phyloP scores from a whole-genome alignment of 92 coral and sea anemone genomes.

The Plumapathes pennacea region DNA sequence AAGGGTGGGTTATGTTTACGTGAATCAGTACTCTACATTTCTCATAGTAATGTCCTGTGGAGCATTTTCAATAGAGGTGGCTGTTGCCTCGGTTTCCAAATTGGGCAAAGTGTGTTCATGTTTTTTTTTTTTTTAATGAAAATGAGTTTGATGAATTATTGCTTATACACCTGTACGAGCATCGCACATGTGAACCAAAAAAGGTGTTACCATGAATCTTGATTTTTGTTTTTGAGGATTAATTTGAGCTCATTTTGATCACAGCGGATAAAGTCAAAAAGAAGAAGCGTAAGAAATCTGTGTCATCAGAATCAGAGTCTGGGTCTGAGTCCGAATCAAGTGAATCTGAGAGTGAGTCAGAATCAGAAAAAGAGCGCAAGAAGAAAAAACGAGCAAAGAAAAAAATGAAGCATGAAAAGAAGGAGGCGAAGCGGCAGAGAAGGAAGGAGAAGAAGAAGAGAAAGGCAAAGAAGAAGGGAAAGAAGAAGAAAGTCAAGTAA shows the following conservation, averaged over 20 bases:
- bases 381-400: conserved; percentile 36
- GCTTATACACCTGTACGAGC: no score
- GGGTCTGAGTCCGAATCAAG: conserved; percentile 25
- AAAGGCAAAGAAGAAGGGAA: conserved; percentile 29
- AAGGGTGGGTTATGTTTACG: conserved; percentile 24
- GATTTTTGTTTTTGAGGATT: background rate
- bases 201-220: no score
- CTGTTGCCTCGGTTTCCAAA: no score
- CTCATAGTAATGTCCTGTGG: background rate
- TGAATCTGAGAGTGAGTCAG: conserved; percentile 64
- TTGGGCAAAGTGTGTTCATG: no score
- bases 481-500: conserved; percentile 9
- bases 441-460: conserved; percentile 47
- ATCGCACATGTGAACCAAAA: no score
- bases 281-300: conserved; percentile 16
- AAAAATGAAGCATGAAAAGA: conserved; percentile 64
- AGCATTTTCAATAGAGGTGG: no score
- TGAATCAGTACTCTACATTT: background rate
- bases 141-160: no score
- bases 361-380: conserved; percentile 53
- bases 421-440: conserved; percentile 33
- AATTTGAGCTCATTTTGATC: background rate
- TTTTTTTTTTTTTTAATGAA: no score
- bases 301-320: conserved; percentile 22
- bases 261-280: conserved; percentile 51